Evolutionary conservation across 2,113 vertebrate genomes (phyloP).

Genomic region (Apodemus sylvaticus): DNA sequence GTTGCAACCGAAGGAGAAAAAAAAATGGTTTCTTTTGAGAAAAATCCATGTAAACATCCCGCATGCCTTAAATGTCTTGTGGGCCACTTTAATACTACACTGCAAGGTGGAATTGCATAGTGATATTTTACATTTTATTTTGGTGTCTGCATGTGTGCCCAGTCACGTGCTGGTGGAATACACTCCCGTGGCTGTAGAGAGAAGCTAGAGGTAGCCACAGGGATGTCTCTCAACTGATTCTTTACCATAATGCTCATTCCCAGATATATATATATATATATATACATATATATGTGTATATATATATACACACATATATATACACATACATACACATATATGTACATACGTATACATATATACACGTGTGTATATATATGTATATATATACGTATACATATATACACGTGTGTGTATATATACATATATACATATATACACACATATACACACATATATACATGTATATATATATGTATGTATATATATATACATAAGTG

Average conservation of each 20-base stretch:
- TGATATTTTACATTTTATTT: background rate
- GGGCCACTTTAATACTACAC: background rate
- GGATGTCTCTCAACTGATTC: background rate
- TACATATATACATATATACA: no score
- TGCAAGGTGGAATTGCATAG: background rate
- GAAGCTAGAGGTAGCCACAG: background rate
- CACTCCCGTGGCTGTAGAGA: background rate
- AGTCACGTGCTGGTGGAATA: no score
- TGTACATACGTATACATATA: no score
- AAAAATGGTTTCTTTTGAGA: background rate
- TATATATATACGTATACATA: no score
- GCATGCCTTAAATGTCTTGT: background rate
- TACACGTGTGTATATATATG: no score
- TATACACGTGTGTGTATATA: no score
- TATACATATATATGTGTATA: no score
- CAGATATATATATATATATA: background rate
- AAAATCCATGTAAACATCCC: background rate
- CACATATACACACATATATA: no score
- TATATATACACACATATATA: no score
- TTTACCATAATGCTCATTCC: background rate
- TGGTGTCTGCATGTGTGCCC: background rate
- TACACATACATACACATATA: no score
- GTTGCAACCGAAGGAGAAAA: accelerated
- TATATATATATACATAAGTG: no score
- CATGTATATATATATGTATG: no score